Percentiles rank a stretch among this genome's conserved stretches.
Conservation (phyloP, 2,113 vertebrate genomes). For the Saccopteryx bilineata region DNA sequence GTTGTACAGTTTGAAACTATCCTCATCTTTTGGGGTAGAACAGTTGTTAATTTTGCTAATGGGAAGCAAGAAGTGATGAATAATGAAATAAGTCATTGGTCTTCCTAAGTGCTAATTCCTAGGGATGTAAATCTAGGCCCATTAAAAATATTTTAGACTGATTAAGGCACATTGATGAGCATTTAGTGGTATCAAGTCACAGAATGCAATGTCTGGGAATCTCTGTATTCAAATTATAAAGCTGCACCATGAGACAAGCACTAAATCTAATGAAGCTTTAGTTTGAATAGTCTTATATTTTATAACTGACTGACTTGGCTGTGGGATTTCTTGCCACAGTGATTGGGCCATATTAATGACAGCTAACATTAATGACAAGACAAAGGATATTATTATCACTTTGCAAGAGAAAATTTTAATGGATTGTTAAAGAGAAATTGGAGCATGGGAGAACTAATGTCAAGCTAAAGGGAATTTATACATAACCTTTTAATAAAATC, state of each 20-base stretch:
- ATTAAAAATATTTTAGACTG: slow-evolving; percentile 64
- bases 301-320: slow-evolving; percentile 23
- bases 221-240: slow-evolving; percentile 51
- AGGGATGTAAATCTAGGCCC: slow-evolving; percentile 45
- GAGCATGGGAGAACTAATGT: neutral
- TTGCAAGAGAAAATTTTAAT: slow-evolving; percentile 23
- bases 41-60: slow-evolving; percentile 65
- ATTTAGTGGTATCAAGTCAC: slow-evolving; percentile 46
- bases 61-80: slow-evolving; percentile 20
- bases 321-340: slow-evolving; percentile 25
- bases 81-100: slow-evolving; percentile 53
- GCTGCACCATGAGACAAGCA: neutral
- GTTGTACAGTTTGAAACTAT: slow-evolving; percentile 25
- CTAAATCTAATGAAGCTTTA: slow-evolving; percentile 58
- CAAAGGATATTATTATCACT: slow-evolving; percentile 18
- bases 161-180: slow-evolving; percentile 7
- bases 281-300: neutral
- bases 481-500: slow-evolving; percentile 13
- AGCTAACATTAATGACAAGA: slow-evolving; percentile 38
- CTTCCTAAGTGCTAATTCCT: slow-evolving; percentile 48
- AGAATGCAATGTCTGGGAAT: slow-evolving; percentile 29
- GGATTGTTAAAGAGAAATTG: slow-evolving; percentile 41
- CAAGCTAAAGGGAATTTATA: slow-evolving; percentile 52
- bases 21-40: neutral
- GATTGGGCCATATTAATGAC: neutral